Conservation (phyloP, 2,113 vertebrate species). For the Saguinus imperator region DNA sequence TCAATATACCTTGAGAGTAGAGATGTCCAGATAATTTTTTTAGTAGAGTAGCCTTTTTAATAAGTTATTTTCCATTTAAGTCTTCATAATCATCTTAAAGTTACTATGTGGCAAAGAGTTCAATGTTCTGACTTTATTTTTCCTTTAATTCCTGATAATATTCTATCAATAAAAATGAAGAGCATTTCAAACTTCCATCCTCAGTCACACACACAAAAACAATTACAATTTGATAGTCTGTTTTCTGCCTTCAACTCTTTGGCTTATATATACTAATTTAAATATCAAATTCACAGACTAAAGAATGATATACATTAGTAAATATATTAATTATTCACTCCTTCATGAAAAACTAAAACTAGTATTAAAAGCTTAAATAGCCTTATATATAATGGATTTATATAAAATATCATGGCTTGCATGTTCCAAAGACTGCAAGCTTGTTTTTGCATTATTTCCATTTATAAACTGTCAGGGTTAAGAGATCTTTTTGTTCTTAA, state of each 20-base stretch:
- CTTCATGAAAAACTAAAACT: background rate
- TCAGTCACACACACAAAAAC: background rate
- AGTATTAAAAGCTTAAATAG: background rate
- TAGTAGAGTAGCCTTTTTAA: slow-evolving; percentile 50
- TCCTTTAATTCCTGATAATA: background rate
- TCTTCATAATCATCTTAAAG: background rate
- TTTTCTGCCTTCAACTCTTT: background rate
- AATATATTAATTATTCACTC: background rate
- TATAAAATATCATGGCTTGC: background rate
- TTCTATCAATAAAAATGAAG: background rate
- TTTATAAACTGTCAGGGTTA: background rate
- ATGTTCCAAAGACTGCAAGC: background rate
- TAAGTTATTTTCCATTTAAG: background rate
- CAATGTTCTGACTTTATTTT: background rate
- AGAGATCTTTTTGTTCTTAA: background rate
- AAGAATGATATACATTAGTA: background rate
- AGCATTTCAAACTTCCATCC: background rate
- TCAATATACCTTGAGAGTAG: slow-evolving; percentile 54
- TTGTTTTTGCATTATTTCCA: background rate
- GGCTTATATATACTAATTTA: background rate
- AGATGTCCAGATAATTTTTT: slow-evolving; percentile 36
- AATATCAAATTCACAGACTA: background rate
- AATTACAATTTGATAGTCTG: background rate
- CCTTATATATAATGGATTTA: background rate
- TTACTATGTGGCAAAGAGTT: background rate